Percentiles rank a stretch among this genome's conserved stretches.
Evolutionary conservation across 2,797 vertebrate genomes (phyloP).

Genomic region (Chaenodraco wilsoni): DNA sequence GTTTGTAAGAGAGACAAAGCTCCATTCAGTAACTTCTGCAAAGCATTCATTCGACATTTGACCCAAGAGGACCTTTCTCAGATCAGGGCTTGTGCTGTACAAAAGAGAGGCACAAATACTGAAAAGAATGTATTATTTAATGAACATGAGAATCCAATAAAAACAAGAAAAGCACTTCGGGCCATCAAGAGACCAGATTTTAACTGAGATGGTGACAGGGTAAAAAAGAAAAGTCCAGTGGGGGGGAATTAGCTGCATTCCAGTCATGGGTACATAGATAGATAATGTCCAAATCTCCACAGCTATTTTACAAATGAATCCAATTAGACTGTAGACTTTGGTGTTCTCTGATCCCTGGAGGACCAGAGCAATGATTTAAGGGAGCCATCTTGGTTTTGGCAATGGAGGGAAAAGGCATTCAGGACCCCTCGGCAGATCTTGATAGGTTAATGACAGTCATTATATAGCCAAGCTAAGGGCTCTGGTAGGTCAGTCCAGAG

Average conservation of each 20-base stretch:
- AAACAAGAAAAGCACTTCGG: conserved; percentile 53
- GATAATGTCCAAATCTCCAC: conserved; percentile 80
- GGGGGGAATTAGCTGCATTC: conserved; percentile 66
- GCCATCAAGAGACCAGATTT: conserved; percentile 51
- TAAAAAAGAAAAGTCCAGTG: conserved; percentile 43
- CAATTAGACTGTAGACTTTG: conserved; percentile 76
- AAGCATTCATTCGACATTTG: conserved; percentile 61
- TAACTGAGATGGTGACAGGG: conserved; percentile 47
- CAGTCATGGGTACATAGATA: conserved; percentile 85
- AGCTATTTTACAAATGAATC: conserved; percentile 82
- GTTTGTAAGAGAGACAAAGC: conserved; percentile 54
- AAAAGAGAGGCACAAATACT: conserved; percentile 41
- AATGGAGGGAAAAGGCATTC: conserved; percentile 64
- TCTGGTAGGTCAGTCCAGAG: conserved; percentile 59
- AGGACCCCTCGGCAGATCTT: conserved; percentile 72
- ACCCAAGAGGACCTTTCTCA: conserved; percentile 53
- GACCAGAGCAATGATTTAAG: conserved; percentile 48
- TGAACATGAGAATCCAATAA: conserved; percentile 69
- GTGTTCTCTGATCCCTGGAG: conserved; percentile 71
- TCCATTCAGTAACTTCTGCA: conserved; percentile 52
- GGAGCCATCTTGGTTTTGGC: conserved; percentile 77
- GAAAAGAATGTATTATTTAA: conserved; percentile 61
- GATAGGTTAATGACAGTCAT: conserved; percentile 82
- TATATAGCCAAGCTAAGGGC: conserved; percentile 70
- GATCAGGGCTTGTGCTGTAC: conserved; percentile 37